A percentile compares a stretch with the other conserved stretches of the same genome.
phyloP scores from a whole-genome alignment of 2,888 invertebrate species.

The Sarcophaga variegata region DNA sequence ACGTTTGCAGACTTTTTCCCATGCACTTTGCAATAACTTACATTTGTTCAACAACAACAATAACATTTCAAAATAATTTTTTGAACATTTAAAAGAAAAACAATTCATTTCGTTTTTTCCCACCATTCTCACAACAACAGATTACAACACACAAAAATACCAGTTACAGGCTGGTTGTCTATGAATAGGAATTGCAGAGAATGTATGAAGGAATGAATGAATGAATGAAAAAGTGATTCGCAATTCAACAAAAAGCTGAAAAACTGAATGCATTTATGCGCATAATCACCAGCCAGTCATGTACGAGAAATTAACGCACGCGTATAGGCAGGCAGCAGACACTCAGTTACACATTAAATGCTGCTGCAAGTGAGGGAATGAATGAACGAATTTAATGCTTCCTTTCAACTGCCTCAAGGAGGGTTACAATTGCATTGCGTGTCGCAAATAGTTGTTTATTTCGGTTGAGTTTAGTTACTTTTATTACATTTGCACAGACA shows the following conservation, averaged over 20 bases:
- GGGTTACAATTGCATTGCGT: slow-evolving; percentile 48
- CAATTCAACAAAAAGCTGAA: neutral
- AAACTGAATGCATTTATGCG: neutral
- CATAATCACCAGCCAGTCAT: neutral
- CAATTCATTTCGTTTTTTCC: slow-evolving; percentile 28
- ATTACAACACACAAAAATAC: slow-evolving; percentile 41
- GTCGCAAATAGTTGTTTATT: slow-evolving; percentile 51
- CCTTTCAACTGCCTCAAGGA: neutral
- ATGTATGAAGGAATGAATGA: neutral
- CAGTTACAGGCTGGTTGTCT: neutral
- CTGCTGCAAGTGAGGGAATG: neutral
- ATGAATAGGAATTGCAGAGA: neutral
- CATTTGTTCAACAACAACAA: neutral
- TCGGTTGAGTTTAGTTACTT: slow-evolving; percentile 4
- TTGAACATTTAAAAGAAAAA: neutral
- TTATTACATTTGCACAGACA: neutral
- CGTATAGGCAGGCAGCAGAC: slow-evolving; percentile 29
- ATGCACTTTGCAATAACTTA: neutral
- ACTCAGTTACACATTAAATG: slow-evolving; percentile 38
- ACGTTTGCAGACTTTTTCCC: neutral
- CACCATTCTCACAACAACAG: slow-evolving; percentile 13
- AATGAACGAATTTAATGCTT: neutral
- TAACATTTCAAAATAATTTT: neutral
- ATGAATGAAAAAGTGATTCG: neutral
- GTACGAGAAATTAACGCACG: slow-evolving; percentile 47